Evolutionary conservation across 2,797 vertebrate genomes (phyloP).

Genomic region (Sebastes nivosus): DNA sequence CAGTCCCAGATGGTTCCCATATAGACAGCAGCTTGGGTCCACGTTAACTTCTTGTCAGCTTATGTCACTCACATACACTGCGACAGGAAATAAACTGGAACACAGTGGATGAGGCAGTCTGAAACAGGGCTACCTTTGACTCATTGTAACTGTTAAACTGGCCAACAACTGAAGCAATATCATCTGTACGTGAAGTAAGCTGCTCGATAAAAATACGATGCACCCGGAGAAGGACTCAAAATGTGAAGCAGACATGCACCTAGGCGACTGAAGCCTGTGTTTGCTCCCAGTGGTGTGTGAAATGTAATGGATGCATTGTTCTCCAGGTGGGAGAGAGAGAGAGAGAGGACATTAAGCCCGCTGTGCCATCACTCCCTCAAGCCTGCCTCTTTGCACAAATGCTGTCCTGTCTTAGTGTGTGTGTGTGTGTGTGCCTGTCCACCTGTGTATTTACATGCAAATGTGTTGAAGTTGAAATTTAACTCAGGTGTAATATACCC

Average conservation of each 20-base stretch:
- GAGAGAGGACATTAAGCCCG: constrained; percentile 15
- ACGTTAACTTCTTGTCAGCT: no score
- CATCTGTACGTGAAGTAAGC: neutral
- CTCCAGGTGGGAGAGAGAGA: constrained; percentile 27
- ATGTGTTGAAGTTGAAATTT: neutral
- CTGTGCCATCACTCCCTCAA: neutral
- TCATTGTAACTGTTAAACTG: neutral
- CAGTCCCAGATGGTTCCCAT: no score
- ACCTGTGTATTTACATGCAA: neutral
- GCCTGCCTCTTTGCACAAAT: neutral
- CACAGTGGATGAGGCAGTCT: no score
- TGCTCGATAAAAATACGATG: neutral
- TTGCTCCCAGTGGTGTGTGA: constrained; percentile 15
- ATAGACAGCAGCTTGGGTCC: no score
- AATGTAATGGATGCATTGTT: constrained; percentile 41
- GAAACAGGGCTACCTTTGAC: no score
- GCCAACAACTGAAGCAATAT: neutral
- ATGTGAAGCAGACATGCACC: neutral
- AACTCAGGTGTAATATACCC: neutral
- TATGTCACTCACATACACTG: no score
- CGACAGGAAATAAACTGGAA: no score
- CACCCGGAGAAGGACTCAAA: neutral
- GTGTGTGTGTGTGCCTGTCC: no score
- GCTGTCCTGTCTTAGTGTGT: no score
- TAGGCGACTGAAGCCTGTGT: neutral